Base-by-base conservation (phyloP, 2,888 invertebrate genomes). In the Hybos culiciformis region DNA sequence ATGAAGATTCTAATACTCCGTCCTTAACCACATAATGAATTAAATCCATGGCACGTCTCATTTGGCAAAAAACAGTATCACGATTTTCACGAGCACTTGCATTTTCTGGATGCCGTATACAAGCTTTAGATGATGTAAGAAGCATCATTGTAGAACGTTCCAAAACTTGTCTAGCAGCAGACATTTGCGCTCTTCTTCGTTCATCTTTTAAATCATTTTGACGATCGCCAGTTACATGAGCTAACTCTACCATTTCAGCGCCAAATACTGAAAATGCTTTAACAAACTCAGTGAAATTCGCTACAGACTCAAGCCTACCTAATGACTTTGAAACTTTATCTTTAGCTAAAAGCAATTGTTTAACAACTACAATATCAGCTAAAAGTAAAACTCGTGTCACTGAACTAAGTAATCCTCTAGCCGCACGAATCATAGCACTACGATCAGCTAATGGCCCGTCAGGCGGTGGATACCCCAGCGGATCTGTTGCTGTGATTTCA, bases 201-300 rank as follows among this genome's bases (percentile, higher is more conserved):
- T 97, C 97, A 67, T 94, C 94, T 56, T 90, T 84, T 44, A 87
- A 70, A 61, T 87, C 92, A 58, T 88, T 91, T 56, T 83, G 74
- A 48, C 78, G 67, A 58, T 80, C 80, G 29, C 62, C 93, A 17
- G 93, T 92, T 46, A 96, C 74, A 63, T 96, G 87, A 19, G 97
- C 96, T 53, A 98, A 70, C 64, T 97, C 96, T 50, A 98, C 94
- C 96, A 98, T 97, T 66, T 97, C 94, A 18, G 85, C 85, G 32
- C 97, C 98, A 65, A 98, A 97, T 65, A 94, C 91, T 53, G 94
- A 93, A 70, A 98, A 98, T 18, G 94, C 92, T 62, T 93, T 88
- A 44, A 98, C 96, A 66, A 98, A 98, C 69, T 98, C 97, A 41
- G 94, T 91, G 62, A 88, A 88, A 69, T 87, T 88, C 54, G 83